These are phyloP conservation scores for Teinopalpus imperialis DNA, from an alignment of 2,888 invertebrate species.

Conservation along the genomic window DNA sequence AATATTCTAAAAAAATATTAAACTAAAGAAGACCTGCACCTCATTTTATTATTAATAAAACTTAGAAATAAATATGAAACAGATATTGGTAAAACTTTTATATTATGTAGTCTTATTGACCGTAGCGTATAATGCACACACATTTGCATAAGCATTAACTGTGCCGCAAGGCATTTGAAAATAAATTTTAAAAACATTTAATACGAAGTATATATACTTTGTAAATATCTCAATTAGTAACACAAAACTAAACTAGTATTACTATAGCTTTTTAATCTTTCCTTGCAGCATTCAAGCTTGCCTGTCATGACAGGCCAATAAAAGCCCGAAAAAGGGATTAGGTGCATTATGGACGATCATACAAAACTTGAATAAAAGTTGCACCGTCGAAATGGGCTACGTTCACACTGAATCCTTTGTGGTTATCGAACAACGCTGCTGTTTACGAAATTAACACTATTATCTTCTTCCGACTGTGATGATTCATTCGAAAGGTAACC, in stretches of 20 bases:
- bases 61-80: too few relatives aligned
- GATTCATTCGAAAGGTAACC: constrained; percentile 33
- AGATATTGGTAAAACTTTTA: too few relatives aligned
- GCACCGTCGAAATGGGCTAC: constrained; percentile 29
- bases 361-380: constrained; percentile 26
- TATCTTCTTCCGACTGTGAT: constrained; percentile 46
- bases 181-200: too few relatives aligned
- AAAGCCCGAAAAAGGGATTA: constrained; percentile 31
- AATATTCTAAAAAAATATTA: too few relatives aligned
- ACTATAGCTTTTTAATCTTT: constrained; percentile 5
- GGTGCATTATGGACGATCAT: constrained; percentile 27
- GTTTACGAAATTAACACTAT: constrained; percentile 68
- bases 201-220: too few relatives aligned
- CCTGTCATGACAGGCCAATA: constrained; percentile 23
- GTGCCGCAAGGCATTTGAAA: too few relatives aligned
- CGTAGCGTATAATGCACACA: too few relatives aligned
- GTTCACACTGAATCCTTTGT: constrained; percentile 45
- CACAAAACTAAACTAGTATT: constrained; percentile 6
- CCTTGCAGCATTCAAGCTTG: background rate
- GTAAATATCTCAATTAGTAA: constrained; percentile 16
- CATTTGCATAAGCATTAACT: too few relatives aligned
- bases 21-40: too few relatives aligned
- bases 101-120: too few relatives aligned
- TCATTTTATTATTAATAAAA: too few relatives aligned
- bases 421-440: constrained; percentile 42